Evolutionary conservation across 2,113 vertebrate species (phyloP).

Genomic region (Labeo catla): DNA sequence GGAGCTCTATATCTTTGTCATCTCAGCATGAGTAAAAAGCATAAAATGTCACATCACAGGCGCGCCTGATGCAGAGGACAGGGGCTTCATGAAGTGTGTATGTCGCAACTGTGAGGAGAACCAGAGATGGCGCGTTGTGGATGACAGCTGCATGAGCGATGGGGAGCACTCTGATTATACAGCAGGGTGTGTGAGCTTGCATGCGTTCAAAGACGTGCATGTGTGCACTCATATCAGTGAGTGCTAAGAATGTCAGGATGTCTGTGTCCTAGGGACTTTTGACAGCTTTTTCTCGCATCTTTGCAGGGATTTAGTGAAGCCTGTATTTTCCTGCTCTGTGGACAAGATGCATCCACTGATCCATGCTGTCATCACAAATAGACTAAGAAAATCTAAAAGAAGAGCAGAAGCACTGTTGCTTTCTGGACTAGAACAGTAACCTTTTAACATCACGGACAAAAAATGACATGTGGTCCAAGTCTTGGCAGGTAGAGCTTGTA

Average conservation of each 20-base stretch:
- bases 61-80: background rate
- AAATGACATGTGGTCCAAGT: background rate
- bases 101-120: slow-evolving; percentile 13
- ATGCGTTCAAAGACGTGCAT: slow-evolving; percentile 9
- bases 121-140: background rate
- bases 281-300: slow-evolving; percentile 38
- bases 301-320: slow-evolving; percentile 26
- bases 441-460: background rate
- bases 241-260: slow-evolving; percentile 26
- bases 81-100: slow-evolving; percentile 35
- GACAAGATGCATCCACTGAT: slow-evolving; percentile 39
- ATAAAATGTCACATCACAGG: slow-evolving; percentile 35
- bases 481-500: background rate
- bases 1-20: slow-evolving; percentile 30
- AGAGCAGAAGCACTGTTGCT: background rate
- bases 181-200: slow-evolving; percentile 24
- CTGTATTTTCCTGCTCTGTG: slow-evolving; percentile 14
- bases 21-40: slow-evolving; percentile 35
- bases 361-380: slow-evolving; percentile 35
- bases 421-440: background rate
- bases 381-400: background rate
- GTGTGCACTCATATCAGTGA: slow-evolving; percentile 24
- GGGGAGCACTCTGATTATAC: slow-evolving; percentile 46
- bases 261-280: slow-evolving; percentile 31
- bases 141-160: slow-evolving; percentile 44